Percentiles rank a stretch among this genome's conserved stretches.
These are phyloP conservation scores for Ahaetulla prasina DNA, from an alignment of 2,113 vertebrate genomes.

Conservation along the genomic window DNA sequence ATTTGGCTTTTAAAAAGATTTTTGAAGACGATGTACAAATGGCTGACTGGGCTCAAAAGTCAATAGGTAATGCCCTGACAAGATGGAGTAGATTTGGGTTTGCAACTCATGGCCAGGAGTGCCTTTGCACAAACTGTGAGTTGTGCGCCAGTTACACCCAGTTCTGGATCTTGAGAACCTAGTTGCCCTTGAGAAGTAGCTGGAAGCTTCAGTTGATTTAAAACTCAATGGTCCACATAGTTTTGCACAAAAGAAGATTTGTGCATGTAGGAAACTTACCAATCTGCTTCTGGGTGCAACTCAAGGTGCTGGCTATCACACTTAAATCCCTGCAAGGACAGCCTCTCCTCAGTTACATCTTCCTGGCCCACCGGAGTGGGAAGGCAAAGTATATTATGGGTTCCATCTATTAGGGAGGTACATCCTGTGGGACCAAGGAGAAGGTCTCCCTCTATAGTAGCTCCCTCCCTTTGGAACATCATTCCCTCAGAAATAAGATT, in stretches of 20 bases:
- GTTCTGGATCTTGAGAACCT: too few relatives aligned
- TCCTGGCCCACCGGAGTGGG: background rate
- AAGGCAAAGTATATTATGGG: background rate
- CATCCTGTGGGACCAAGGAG: background rate
- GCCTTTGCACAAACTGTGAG: background rate
- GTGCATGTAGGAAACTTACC: background rate
- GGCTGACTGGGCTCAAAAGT: slow-evolving; percentile 33
- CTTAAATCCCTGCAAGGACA: background rate
- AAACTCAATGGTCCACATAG: background rate
- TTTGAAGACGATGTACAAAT: slow-evolving; percentile 29
- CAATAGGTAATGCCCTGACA: slow-evolving; percentile 8
- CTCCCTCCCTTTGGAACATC: too few relatives aligned
- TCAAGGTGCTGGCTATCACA: background rate
- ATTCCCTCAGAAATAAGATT: background rate
- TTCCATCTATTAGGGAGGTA: background rate
- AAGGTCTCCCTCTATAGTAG: background rate
- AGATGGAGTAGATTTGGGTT: background rate
- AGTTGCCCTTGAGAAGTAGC: background rate
- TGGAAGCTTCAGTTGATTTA: background rate
- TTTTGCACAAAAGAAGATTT: background rate
- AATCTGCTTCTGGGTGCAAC: background rate
- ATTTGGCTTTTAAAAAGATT: slow-evolving; percentile 19
- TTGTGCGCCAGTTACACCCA: background rate
- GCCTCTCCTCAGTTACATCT: background rate
- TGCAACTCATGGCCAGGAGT: background rate